A percentile compares a stretch with the other conserved stretches of the same genome.
phyloP scores from a whole-genome alignment of 2,888 invertebrate genomes.

The Oscheius sp. region DNA sequence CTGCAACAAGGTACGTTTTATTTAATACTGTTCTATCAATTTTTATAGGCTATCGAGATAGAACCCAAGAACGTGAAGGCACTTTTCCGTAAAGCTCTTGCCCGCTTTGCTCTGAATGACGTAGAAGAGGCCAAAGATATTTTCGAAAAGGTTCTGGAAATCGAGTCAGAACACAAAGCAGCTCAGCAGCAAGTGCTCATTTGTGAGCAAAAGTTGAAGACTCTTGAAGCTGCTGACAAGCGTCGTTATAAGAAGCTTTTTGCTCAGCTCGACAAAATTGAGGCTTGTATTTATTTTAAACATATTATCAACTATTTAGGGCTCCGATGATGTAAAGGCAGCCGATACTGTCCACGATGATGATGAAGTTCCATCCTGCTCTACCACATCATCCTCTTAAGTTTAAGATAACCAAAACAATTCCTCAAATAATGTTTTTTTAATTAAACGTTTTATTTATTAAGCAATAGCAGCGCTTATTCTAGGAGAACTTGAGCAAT shows the following conservation, averaged over 20 bases:
- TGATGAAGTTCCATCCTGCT: no score
- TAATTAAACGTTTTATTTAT: no score
- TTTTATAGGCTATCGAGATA: constrained; percentile 74
- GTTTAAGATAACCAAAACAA: no score
- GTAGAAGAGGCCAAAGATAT: constrained; percentile 81
- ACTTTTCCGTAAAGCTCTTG: constrained; percentile 77
- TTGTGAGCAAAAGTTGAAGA: constrained; percentile 80
- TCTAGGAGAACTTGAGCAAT: no score
- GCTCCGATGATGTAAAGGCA: not conserved
- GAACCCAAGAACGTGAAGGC: constrained; percentile 86
- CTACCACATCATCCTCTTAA: no score
- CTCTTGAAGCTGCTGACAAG: constrained; percentile 80
- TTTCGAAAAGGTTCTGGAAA: constrained; percentile 80
- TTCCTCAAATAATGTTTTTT: no score
- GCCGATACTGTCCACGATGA: constrained; percentile 16
- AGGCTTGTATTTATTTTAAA: not conserved
- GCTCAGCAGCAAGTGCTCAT: constrained; percentile 73
- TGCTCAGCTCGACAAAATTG: constrained; percentile 72
- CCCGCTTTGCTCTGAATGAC: constrained; percentile 75
- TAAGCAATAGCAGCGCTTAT: no score
- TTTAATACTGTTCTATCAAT: not conserved
- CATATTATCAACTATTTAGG: no score
- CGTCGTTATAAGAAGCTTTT: constrained; percentile 93
- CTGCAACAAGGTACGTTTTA: constrained; percentile 78
- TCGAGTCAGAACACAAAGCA: constrained; percentile 83